Conservation (phyloP, 2,888 invertebrate genomes). For the Synergus umbraculus region DNA sequence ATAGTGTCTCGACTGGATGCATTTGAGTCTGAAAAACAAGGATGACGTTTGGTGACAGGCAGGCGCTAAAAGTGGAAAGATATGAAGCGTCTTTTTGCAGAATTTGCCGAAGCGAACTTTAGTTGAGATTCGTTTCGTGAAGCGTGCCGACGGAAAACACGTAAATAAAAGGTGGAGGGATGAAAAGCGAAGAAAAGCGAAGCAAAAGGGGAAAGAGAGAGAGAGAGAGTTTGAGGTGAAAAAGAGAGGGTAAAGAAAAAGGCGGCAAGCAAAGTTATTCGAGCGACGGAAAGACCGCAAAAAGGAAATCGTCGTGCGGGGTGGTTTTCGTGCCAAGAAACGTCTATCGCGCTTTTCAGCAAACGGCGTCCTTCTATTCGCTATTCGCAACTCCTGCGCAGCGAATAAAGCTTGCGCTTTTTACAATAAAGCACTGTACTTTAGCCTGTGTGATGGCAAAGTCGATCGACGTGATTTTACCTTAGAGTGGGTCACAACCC, state of each 20-base stretch:
- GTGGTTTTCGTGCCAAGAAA: slow-evolving; percentile 58
- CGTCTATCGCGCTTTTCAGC: slow-evolving; percentile 58
- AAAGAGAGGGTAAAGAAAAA: slow-evolving; percentile 49
- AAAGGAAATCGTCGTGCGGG: slow-evolving; percentile 54
- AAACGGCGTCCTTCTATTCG: slow-evolving; percentile 41
- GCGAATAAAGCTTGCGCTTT: slow-evolving; percentile 54
- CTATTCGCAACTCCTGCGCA: slow-evolving; percentile 48
- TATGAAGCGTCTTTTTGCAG: slow-evolving; percentile 40
- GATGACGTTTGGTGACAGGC: slow-evolving; percentile 32
- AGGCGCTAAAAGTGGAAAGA: slow-evolving; percentile 16
- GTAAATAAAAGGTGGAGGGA: slow-evolving; percentile 53
- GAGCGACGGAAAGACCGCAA: slow-evolving; percentile 60
- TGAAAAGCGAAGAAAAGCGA: slow-evolving; percentile 41
- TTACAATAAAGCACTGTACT: slow-evolving; percentile 45
- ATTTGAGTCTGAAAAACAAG: slow-evolving; percentile 25
- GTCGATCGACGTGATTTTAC: slow-evolving; percentile 56
- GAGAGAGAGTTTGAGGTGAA: slow-evolving; percentile 44
- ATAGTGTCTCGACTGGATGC: neutral
- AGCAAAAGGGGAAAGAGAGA: slow-evolving; percentile 22
- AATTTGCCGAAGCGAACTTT: slow-evolving; percentile 44
- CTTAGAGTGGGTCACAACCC: slow-evolving; percentile 48
- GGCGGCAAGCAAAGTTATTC: slow-evolving; percentile 57
- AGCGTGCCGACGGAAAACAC: slow-evolving; percentile 54
- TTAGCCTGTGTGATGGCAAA: slow-evolving; percentile 40
- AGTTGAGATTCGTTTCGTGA: slow-evolving; percentile 45